These are phyloP conservation scores for Tiaroga cobitis DNA, from an alignment of 2,797 vertebrate genomes.

Conservation along the genomic window DNA sequence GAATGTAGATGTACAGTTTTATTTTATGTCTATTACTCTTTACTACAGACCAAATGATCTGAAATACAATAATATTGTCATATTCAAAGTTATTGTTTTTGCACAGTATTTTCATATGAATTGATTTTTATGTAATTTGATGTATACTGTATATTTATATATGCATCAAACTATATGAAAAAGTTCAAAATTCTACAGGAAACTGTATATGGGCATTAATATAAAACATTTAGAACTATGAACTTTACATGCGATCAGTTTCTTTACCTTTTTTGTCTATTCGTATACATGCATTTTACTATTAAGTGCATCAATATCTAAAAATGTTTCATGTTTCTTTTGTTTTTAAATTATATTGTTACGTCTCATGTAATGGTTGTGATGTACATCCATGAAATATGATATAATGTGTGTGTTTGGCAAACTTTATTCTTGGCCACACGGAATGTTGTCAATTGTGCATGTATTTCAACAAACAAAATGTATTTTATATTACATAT, in stretches of 20 bases:
- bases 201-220: conserved; percentile 61
- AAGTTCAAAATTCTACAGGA: conserved; percentile 19
- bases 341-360: conserved; percentile 31
- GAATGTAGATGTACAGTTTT: conserved; percentile 83
- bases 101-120: conserved; percentile 82
- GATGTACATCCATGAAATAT: conserved; percentile 39
- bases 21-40: conserved; percentile 70
- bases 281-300: conserved; percentile 34
- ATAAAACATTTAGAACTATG: conserved; percentile 23
- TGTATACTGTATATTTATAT: conserved; percentile 73
- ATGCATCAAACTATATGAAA: conserved; percentile 26
- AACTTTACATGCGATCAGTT: conserved; percentile 34
- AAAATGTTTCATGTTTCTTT: conserved; percentile 3
- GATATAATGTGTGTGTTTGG: conserved; percentile 44
- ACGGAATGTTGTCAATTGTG: conserved; percentile 23
- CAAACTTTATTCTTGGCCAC: conserved; percentile 18
- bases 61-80: conserved; percentile 70
- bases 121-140: conserved; percentile 73
- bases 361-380: conserved; percentile 40
- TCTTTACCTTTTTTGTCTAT: conserved; percentile 32
- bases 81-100: conserved; percentile 86
- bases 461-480: conserved; percentile 23
- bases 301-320: conserved; percentile 21
- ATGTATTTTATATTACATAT: conserved; percentile 32
- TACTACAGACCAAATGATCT: conserved; percentile 86